Base-by-base conservation (phyloP, 2,888 invertebrate species). In the Drosophila quinaria region DNA sequence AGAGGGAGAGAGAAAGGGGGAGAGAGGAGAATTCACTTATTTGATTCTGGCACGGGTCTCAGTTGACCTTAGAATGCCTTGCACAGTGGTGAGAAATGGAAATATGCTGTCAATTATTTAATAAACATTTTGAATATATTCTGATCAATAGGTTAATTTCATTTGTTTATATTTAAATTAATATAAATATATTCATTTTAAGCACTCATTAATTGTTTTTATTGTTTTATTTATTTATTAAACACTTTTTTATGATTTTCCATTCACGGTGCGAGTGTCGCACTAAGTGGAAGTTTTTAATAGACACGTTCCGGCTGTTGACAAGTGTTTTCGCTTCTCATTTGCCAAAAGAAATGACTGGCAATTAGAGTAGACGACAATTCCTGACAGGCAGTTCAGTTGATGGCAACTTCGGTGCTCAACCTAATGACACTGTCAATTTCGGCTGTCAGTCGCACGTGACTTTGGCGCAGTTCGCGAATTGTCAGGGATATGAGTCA, bases 401-500 rank as follows among this genome's bases (percentile, higher is more conserved):
- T 75, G 46, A 59, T 56, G 71, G 13, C 66, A 75, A 41, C 55
- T 61, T 44, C 46, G 10, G 47, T 10, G n/a, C 75, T 46, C 11
- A 49, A 58, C 54, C 71, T 64, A 74, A 78, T 87, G 80, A 78
- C 85, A 82, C 80, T 78, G 74, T 82, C 85, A 80, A 73, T 83
- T 73, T 66, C 35, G 65, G 47, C 76, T 87, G 89, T 85, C 87
- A 85, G 70, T 41, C 81, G 89, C 87, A 88, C 89, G 87, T 88
- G 87, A 88, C 86, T 83, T 80, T 81, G 68, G 64, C 61, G 56
- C 73, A 61, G 58, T 72, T 72, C 62, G 41, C 71, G 60, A 47
- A n/a, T 47, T 41, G n/a, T 50, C 22, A 25, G 33, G 10, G 11
- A 25, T 10, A n/a, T 22, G 29, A 41, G 25, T n/a, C n/a, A 5